Evolutionary conservation across 2,888 invertebrate genomes (phyloP), one percentile per base, ranked within the genome.

Genomic region (Calliphora vomitoria): DNA sequence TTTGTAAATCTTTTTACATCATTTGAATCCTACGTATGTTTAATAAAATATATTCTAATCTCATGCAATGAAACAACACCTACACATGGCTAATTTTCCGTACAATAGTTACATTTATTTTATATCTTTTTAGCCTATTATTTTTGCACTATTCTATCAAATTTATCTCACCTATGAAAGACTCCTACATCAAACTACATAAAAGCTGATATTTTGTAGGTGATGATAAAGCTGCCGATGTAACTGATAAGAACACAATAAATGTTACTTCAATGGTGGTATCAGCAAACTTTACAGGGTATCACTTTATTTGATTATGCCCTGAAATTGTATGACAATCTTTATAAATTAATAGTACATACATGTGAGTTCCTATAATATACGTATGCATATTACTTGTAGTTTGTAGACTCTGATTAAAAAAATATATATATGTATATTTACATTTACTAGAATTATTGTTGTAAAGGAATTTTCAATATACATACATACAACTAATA

Each of bases 391-490:
- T 25, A 25, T 25, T 25, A 25, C 6, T 55, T 55, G 55, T 20
- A 55, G 20, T 55, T 55, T 20, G 10, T 55, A 20, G 55, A n/a
- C 35, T n/a, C 10, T 20, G 41, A 66, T n/a, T 18, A 13, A 66
- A 60, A 58, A 20, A 58, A 0, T n/a, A n/a, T n/a, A n/a, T n/a
- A n/a, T n/a, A n/a, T n/a, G n/a, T n/a, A 38, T 31, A 60, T 58
- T 31, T 66, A 25, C 31, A 47, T 68, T 47, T 25, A 68, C 68
- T 68, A 44, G 10, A 35, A 47, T 68, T 68, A 15, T 47, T 47
- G 47, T 47, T 25, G 31, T 47, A 68, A 44, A 68, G 47, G 47
- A 47, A 68, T 25, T 47, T 10, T 41, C 10, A 41, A 66, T 41
- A 20, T 11, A 20, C 13, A 5, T 20, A 60, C 35, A 6, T n/a